These are phyloP conservation scores for Dascillus cervinus DNA, from an alignment of 2,888 invertebrate genomes.

Conservation along the genomic window DNA sequence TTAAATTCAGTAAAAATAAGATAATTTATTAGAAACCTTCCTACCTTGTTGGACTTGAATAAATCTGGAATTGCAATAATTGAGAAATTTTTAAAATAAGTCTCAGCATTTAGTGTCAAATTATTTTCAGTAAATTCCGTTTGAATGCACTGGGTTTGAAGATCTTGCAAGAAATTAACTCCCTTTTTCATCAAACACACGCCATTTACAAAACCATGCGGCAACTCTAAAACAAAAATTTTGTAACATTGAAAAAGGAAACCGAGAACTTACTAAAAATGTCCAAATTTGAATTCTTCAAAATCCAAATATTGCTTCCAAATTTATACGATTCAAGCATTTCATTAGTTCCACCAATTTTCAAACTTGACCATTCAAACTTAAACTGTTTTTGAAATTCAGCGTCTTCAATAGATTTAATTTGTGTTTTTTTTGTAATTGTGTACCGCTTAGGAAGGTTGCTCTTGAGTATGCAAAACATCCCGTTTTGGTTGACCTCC, in stretches of 20 bases:
- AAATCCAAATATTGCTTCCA: constrained; percentile 24
- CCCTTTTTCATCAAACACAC: constrained; percentile 35
- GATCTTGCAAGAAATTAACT: constrained; percentile 42
- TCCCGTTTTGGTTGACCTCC: constrained; percentile 39
- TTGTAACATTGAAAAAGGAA: no score
- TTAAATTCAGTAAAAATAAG: no score
- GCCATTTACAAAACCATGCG: constrained; percentile 31
- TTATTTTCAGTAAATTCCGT: constrained; percentile 32
- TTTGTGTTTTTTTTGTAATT: constrained; percentile 26
- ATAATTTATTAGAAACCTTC: constrained; percentile 7
- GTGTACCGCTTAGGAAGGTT: constrained; percentile 45
- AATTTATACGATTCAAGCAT: no score
- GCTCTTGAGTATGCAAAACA: constrained; percentile 54
- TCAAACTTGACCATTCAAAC: constrained; percentile 14
- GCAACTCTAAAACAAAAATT: no score
- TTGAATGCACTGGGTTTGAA: constrained; percentile 39
- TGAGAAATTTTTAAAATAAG: constrained; percentile 32
- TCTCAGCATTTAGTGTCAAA: constrained; percentile 28
- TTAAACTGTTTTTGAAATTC: constrained; percentile 10
- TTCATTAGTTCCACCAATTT: no score
- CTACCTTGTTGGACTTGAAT: constrained; percentile 31
- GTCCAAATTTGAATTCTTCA: constrained; percentile 19
- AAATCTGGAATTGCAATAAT: constrained; percentile 28
- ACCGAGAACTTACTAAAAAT: constrained; percentile 23
- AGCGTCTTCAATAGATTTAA: constrained; percentile 12